phyloP scores from a whole-genome alignment of 2,113 vertebrate species.

The Coracopsis vasa region DNA sequence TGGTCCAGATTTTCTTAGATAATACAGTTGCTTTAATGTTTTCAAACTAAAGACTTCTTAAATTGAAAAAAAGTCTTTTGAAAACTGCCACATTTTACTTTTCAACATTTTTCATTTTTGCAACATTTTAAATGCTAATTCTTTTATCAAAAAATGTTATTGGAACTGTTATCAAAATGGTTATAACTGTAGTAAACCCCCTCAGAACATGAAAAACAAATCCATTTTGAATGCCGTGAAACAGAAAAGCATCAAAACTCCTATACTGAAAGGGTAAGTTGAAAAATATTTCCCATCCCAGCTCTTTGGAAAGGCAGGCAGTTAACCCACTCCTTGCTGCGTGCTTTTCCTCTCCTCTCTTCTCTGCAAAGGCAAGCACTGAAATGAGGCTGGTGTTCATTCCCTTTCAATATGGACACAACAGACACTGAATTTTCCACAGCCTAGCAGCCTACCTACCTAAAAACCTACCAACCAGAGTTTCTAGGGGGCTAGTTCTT shows the following conservation, averaged over 20 bases:
- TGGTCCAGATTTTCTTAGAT: not conserved
- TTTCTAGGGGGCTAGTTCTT: not conserved
- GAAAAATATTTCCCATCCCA: not conserved
- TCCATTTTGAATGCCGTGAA: not conserved
- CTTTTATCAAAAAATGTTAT: slow-evolving; percentile 26
- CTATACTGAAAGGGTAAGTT: not conserved
- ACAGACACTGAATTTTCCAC: not conserved
- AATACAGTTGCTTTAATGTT: not conserved
- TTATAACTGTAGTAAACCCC: not conserved
- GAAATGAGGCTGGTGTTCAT: not conserved
- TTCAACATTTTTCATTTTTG: not conserved
- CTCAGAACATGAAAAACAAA: slow-evolving; percentile 9
- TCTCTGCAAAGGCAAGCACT: not conserved
- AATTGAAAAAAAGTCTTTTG: not conserved
- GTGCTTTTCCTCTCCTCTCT: not conserved
- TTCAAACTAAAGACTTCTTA: slow-evolving; percentile 12
- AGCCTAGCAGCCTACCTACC: not conserved
- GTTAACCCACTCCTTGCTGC: slow-evolving; percentile 17
- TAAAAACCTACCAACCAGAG: not conserved
- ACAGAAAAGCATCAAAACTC: slow-evolving; percentile 23
- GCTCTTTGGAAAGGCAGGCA: not conserved
- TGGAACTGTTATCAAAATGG: slow-evolving; percentile 14
- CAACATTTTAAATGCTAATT: slow-evolving; percentile 33
- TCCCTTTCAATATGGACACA: not conserved
- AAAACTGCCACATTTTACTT: not conserved